These are phyloP conservation scores for Ursus arctos DNA, from an alignment of 2,113 vertebrate genomes.

Conservation along the genomic window DNA sequence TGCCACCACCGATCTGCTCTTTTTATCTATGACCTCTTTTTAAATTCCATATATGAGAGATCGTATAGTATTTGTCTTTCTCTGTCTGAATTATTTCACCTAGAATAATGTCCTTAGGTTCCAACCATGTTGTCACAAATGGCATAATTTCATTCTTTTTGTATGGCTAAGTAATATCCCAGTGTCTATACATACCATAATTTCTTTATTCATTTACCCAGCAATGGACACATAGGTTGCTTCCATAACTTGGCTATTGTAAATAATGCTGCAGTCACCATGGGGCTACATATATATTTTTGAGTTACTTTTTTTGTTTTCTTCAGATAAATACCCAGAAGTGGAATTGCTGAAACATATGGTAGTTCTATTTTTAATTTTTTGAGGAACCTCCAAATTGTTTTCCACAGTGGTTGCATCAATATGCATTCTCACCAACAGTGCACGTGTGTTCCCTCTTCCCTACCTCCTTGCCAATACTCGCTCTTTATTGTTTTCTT, in stretches of 20 bases:
- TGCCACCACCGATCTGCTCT: background rate
- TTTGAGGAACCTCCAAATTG: background rate
- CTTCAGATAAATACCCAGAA: background rate
- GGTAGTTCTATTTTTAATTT: background rate
- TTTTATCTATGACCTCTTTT: background rate
- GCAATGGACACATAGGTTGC: background rate
- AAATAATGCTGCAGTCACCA: background rate
- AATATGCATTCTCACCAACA: background rate
- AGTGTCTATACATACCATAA: background rate
- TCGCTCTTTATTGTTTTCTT: background rate
- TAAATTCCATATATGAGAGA: background rate
- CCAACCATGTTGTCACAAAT: background rate
- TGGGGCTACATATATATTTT: background rate
- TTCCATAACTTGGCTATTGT: background rate
- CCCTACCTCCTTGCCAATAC: background rate
- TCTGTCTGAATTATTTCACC: background rate
- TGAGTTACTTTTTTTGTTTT: background rate
- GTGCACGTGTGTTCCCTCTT: background rate
- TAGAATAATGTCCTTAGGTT: background rate
- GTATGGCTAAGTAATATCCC: background rate
- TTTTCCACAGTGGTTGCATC: background rate
- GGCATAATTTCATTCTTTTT: background rate
- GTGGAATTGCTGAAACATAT: background rate
- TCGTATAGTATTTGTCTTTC: background rate
- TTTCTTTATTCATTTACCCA: background rate